phyloP scores from a whole-genome alignment of 2,888 invertebrate species.

The Ashinkailepas kermadecensis region DNA sequence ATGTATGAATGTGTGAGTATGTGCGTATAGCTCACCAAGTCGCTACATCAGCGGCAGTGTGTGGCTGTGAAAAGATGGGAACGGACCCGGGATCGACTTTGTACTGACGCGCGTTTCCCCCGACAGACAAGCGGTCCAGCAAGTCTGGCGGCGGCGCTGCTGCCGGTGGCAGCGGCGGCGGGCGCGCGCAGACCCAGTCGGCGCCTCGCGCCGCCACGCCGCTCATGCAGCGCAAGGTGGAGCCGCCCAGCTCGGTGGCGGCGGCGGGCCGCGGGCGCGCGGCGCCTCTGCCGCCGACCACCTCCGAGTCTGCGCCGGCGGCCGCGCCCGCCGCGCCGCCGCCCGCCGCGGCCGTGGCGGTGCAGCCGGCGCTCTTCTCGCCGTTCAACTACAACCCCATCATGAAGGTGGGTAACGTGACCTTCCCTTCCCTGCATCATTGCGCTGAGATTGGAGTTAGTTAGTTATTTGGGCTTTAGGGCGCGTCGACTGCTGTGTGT shows the following conservation, averaged over 20 bases:
- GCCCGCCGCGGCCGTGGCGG: too few relatives aligned
- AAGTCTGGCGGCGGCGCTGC: too few relatives aligned
- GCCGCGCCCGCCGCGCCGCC: neutral
- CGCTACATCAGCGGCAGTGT: too few relatives aligned
- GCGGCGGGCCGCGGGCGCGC: neutral
- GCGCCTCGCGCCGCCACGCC: slow-evolving; percentile 9
- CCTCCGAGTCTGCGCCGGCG: neutral
- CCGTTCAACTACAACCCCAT: slow-evolving; percentile 21
- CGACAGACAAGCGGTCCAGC: neutral
- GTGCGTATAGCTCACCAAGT: too few relatives aligned
- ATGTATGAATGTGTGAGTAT: too few relatives aligned
- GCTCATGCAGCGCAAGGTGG: slow-evolving; percentile 13
- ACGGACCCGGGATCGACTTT: too few relatives aligned
- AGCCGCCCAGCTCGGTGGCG: neutral
- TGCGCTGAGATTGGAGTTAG: too few relatives aligned
- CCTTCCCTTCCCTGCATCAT: too few relatives aligned
- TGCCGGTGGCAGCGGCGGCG: neutral
- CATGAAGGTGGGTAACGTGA: neutral
- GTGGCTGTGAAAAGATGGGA: too few relatives aligned
- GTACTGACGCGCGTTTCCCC: too few relatives aligned
- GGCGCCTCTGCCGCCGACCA: neutral
- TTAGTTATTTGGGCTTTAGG: too few relatives aligned
- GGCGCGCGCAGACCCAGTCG: neutral
- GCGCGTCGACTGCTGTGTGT: too few relatives aligned
- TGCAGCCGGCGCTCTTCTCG: slow-evolving; percentile 1